Conservation (phyloP, 2,888 invertebrate genomes). For the Catocala fraxini region DNA sequence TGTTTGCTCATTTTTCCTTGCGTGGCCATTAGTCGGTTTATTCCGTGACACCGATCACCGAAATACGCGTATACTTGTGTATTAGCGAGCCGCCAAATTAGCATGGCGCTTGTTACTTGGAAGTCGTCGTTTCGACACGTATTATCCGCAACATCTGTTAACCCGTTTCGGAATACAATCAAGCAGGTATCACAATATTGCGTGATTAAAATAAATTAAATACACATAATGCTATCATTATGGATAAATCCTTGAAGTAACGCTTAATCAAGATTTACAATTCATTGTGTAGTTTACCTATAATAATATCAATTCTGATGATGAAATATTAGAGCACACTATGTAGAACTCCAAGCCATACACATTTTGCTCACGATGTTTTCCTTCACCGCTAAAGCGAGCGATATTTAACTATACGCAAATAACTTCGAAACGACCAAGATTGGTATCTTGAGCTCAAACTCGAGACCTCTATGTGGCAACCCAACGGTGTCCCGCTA, state of each 20-base stretch:
- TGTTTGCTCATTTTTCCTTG: constrained; percentile 27
- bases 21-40: constrained; percentile 13
- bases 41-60: constrained; percentile 23
- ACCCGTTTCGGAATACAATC: constrained; percentile 34
- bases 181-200: constrained; percentile 7
- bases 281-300: too few species aligned
- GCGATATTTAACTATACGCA: too few species aligned
- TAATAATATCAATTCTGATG: too few species aligned
- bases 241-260: not conserved
- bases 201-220: constrained; percentile 10
- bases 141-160: constrained; percentile 23
- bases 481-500: too few species aligned
- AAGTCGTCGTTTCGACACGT: constrained; percentile 12
- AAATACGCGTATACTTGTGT: not conserved
- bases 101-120: not conserved
- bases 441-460: too few species aligned
- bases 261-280: too few species aligned
- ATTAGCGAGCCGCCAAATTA: constrained; percentile 5
- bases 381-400: too few species aligned
- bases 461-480: too few species aligned
- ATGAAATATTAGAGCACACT: too few species aligned
- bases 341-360: too few species aligned
- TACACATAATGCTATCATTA: constrained; percentile 6
- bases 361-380: too few species aligned
- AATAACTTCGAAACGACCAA: too few species aligned